Conservation (phyloP, 64 coral and sea anemone species). For the Astreopora myriophthalma region DNA sequence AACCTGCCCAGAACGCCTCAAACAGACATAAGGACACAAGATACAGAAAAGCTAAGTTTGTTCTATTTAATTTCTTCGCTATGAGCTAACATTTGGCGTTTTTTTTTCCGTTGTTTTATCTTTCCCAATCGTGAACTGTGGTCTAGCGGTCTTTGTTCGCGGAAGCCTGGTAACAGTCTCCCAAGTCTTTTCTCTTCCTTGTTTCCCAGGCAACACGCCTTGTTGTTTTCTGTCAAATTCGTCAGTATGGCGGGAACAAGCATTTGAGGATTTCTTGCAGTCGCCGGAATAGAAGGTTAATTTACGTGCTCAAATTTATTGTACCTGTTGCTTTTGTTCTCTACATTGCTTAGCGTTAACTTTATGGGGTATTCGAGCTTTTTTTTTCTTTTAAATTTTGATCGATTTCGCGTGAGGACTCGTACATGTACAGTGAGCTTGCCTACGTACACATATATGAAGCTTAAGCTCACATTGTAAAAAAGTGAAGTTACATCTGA, state of each 20-base stretch:
- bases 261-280: constrained; percentile 9
- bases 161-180: background rate
- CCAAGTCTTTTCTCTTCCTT: background rate
- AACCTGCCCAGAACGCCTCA: too few relatives aligned
- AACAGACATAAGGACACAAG: too few relatives aligned
- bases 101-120: too few relatives aligned
- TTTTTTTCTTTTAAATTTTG: background rate
- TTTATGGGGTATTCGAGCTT: background rate
- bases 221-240: constrained; percentile 31
- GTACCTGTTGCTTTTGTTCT: background rate
- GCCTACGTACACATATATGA: too few relatives aligned
- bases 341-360: background rate
- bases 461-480: too few relatives aligned
- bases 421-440: too few relatives aligned
- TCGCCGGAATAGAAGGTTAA: background rate
- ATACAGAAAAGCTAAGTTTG: too few relatives aligned
- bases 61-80: too few relatives aligned
- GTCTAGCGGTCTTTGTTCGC: background rate
- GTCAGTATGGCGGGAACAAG: background rate
- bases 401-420: too few relatives aligned
- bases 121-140: too few relatives aligned
- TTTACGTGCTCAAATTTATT: background rate
- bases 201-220: constrained; percentile 41
- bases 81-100: too few relatives aligned
- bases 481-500: too few relatives aligned